phyloP scores from a whole-genome alignment of 2,888 invertebrate genomes.

The Prosopocoilus inquinatus region DNA sequence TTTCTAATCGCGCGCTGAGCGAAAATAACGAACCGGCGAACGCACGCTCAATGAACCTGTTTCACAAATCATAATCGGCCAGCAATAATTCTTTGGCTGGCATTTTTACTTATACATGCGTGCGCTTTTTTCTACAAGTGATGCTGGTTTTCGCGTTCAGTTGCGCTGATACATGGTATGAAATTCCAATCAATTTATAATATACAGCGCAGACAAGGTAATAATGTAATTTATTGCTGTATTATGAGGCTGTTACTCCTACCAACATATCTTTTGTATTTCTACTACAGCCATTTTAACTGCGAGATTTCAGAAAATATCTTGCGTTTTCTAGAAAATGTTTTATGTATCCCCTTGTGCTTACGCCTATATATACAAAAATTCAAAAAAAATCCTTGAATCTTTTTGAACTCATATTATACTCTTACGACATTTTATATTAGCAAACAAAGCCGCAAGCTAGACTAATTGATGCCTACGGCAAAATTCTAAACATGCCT shows the following conservation, averaged over 20 bases:
- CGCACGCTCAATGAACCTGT: constrained; percentile 29
- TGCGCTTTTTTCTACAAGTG: constrained; percentile 40
- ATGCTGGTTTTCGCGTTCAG: constrained; percentile 46
- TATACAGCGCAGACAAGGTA: constrained; percentile 52
- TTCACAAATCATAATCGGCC: constrained; percentile 46
- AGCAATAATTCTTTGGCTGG: constrained; percentile 40
- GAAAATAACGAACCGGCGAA: constrained; percentile 1
- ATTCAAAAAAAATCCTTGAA: too few relatives aligned
- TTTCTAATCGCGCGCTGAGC: neutral
- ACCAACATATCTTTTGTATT: constrained; percentile 43
- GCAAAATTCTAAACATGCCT: too few relatives aligned
- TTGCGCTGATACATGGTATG: constrained; percentile 50
- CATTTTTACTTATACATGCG: constrained; percentile 43
- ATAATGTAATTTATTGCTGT: constrained; percentile 52
- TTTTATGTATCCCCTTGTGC: too few relatives aligned
- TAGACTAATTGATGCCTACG: too few relatives aligned
- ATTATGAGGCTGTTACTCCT: constrained; percentile 38
- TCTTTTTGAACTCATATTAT: too few relatives aligned
- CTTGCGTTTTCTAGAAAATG: too few relatives aligned
- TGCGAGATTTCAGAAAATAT: too few relatives aligned
- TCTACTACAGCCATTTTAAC: neutral
- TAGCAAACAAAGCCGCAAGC: too few relatives aligned
- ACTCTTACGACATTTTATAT: too few relatives aligned
- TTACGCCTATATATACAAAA: too few relatives aligned
- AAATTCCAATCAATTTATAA: constrained; percentile 53